phyloP scores from a whole-genome alignment of 2,797 vertebrate genomes.

The Danio tinwini region DNA sequence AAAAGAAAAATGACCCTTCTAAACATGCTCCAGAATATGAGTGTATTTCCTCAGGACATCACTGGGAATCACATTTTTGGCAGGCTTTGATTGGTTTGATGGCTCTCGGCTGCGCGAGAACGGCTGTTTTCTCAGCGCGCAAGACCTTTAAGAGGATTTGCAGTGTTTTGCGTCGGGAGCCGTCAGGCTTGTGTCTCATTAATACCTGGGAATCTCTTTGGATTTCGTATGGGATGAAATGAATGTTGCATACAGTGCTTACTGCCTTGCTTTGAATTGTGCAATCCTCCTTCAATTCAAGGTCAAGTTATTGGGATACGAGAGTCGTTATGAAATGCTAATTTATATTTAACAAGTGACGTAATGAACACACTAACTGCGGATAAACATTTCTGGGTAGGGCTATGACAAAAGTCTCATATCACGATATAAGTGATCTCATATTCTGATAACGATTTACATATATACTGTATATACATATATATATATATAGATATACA shows the following conservation, averaged over 20 bases:
- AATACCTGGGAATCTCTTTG: constrained; percentile 32
- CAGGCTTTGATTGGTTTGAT: constrained; percentile 24
- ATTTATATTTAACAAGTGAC: constrained; percentile 8
- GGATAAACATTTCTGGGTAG: background rate
- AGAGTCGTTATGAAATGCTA: background rate
- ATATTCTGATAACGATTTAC: too few relatives aligned
- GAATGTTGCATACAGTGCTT: background rate
- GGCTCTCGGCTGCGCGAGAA: constrained; percentile 3
- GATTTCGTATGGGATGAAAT: constrained; percentile 14
- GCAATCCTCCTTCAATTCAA: constrained; percentile 31
- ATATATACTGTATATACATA: too few relatives aligned
- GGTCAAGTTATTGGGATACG: constrained; percentile 19
- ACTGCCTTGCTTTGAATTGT: constrained; percentile 4
- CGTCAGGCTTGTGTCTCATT: constrained; percentile 24
- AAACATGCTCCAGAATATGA: constrained; percentile 9
- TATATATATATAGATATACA: too few relatives aligned
- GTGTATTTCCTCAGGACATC: constrained; percentile 23
- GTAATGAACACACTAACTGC: background rate
- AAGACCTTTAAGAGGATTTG: constrained; percentile 34
- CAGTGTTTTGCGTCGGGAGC: background rate
- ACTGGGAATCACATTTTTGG: constrained; percentile 3
- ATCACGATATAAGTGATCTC: too few relatives aligned
- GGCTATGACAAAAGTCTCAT: too few relatives aligned
- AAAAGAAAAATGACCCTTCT: constrained; percentile 5
- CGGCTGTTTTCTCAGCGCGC: background rate